Base-by-base conservation (phyloP, 2,888 invertebrate genomes). In the Noctua fimbriata region DNA sequence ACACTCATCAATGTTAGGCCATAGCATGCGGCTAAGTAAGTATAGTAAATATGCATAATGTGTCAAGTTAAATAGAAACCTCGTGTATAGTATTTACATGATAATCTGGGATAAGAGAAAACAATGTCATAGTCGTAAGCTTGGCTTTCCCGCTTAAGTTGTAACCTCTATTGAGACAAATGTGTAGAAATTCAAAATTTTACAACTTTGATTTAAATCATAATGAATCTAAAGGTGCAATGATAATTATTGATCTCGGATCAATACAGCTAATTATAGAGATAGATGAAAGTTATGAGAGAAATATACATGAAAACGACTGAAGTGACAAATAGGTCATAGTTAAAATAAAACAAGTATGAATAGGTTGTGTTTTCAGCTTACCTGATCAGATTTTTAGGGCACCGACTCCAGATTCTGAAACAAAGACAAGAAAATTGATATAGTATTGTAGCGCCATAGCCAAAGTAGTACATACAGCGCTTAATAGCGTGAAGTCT, bases 321-420 rank as follows among this genome's bases (percentile, higher is more conserved):
- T 21, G 5, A 41, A 55, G 32, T 41, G 16, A 41, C 12, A 9
- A 24, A 3, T 44, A 3, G n/a, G 32, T 52, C 44, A 21, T 5
- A 78, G 18, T 63, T 14, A 28, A 63, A 58, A 14, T 60, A 49
- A 21, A 0, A 44, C 21, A 44, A n/a, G 1, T 21, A 52, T 12
- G 16, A 49, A 4, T 47, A 58, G 12, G 2, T 16, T 4, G 9
- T 41, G 3, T n/a, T 73, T 16, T n/a, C 21, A 47, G 71, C 86
- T 89, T 85, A 91, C 91, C 91, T 90, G 87, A 85, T 87, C 82
- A 73, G 73, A 69, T 84, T 79, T 75, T 81, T 82, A 49, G 67
- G 73, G n/a, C 74, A 83, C 84, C 81, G 81, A 66, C 69, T 85
- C 78, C 85, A 86, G 88, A 88, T 89, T 85, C 91, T 92, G 91